Evolutionary conservation across 30 jellyfish, hydroid and myxozoan genomes (phyloP).

Genomic region (Sanderia malayensis): DNA sequence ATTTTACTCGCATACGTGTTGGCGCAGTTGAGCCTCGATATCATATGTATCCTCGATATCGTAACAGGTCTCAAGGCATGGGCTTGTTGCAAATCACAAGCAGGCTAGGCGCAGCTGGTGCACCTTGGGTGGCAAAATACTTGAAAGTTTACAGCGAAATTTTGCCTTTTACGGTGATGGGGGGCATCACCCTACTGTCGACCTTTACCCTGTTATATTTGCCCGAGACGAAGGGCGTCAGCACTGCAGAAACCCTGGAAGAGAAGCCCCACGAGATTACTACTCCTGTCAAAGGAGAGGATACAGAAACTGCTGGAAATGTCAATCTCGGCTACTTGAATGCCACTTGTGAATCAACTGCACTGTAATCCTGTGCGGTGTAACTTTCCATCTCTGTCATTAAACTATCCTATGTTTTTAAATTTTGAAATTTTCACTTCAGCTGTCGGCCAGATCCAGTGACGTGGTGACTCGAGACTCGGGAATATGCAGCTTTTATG

Average conservation of each 20-base stretch:
- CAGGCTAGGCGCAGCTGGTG: conserved; percentile 67
- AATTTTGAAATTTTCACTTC: too few species aligned
- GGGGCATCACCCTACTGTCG: conserved; percentile 31
- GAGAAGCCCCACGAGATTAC: background rate
- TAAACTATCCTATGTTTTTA: too few species aligned
- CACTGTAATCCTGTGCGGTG: background rate
- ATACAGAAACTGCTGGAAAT: background rate
- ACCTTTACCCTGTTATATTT: conserved; percentile 16
- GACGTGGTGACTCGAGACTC: too few species aligned
- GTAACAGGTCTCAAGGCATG: conserved; percentile 65
- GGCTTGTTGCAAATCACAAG: conserved; percentile 70
- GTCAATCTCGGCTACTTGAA: conserved; percentile 6
- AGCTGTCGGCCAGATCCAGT: too few species aligned
- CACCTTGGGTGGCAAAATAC: conserved; percentile 80
- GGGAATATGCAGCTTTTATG: too few species aligned
- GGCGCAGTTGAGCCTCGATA: too few species aligned
- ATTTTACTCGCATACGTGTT: too few species aligned
- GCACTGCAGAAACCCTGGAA: conserved; percentile 52
- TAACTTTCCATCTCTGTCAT: too few species aligned
- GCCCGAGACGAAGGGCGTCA: conserved; percentile 71
- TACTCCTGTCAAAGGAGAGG: background rate
- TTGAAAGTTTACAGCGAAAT: conserved; percentile 19
- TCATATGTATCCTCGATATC: too few species aligned
- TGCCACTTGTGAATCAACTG: background rate
- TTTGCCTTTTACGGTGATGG: conserved; percentile 68